These are phyloP conservation scores for Tapirus terrestris DNA, from an alignment of 2,113 vertebrate species.

Conservation along the genomic window DNA sequence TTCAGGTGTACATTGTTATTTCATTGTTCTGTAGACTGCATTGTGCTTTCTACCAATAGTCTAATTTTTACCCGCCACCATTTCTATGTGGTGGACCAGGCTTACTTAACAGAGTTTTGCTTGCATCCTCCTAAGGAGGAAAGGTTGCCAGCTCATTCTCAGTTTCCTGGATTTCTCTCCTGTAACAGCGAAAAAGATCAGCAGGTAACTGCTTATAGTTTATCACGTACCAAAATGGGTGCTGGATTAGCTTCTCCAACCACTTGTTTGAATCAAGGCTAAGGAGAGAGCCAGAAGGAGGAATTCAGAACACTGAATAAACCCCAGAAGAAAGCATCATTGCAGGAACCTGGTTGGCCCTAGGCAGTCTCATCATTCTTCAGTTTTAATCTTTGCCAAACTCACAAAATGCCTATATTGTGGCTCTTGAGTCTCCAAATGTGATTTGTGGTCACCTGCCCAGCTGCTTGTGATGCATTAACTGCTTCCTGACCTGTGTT, in stretches of 20 bases:
- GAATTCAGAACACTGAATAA: background rate
- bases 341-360: background rate
- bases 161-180: background rate
- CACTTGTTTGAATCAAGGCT: slow-evolving; percentile 28
- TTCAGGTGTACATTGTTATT: too few species aligned
- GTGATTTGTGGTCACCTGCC: background rate
- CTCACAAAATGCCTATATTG: background rate
- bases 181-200: background rate
- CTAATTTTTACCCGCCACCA: too few species aligned
- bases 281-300: background rate
- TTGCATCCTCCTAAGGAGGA: background rate
- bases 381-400: background rate
- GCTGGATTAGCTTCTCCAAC: background rate
- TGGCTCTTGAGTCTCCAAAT: background rate
- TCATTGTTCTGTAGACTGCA: too few species aligned
- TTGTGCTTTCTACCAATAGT: too few species aligned
- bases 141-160: background rate
- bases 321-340: background rate
- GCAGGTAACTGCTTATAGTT: background rate
- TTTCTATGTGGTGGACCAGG: background rate
- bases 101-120: background rate
- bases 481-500: background rate
- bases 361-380: background rate
- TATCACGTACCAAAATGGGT: background rate
- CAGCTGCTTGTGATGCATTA: background rate